phyloP scores from a whole-genome alignment of 2,888 invertebrate species.

The Morinoia aosen region DNA sequence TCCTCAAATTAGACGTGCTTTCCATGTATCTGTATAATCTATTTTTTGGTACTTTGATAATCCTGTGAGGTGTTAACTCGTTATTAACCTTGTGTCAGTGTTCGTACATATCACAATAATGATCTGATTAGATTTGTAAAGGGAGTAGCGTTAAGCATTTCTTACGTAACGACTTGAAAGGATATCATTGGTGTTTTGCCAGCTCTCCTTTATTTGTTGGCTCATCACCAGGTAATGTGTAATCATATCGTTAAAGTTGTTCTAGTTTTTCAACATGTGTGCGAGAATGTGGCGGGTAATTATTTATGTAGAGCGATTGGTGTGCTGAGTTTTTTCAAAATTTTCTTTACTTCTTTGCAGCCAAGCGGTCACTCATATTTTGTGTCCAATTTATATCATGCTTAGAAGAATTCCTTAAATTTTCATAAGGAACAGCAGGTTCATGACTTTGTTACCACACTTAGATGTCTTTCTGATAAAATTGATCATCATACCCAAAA shows the following conservation, averaged over 20 bases:
- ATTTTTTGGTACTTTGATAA: constrained; percentile 53
- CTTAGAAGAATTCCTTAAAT: background rate
- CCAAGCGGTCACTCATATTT: background rate
- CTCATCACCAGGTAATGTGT: background rate
- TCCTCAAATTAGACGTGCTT: background rate
- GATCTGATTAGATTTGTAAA: constrained; percentile 9
- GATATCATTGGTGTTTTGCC: background rate
- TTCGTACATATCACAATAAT: background rate
- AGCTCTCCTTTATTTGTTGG: background rate
- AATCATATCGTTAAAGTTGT: background rate
- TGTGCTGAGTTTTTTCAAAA: background rate
- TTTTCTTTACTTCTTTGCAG: background rate
- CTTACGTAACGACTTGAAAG: background rate
- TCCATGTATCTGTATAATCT: constrained; percentile 29
- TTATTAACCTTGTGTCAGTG: background rate
- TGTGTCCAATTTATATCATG: background rate
- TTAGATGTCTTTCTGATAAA: background rate
- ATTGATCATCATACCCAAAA: background rate
- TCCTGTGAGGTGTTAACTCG: background rate
- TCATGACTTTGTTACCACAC: background rate
- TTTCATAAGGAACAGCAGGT: background rate
- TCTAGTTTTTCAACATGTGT: background rate
- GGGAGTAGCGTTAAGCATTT: background rate
- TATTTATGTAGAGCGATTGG: background rate
- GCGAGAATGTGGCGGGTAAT: background rate